These are phyloP conservation scores for Drosophila siamana DNA, from an alignment of 2,888 invertebrate genomes.

Conservation along the genomic window DNA sequence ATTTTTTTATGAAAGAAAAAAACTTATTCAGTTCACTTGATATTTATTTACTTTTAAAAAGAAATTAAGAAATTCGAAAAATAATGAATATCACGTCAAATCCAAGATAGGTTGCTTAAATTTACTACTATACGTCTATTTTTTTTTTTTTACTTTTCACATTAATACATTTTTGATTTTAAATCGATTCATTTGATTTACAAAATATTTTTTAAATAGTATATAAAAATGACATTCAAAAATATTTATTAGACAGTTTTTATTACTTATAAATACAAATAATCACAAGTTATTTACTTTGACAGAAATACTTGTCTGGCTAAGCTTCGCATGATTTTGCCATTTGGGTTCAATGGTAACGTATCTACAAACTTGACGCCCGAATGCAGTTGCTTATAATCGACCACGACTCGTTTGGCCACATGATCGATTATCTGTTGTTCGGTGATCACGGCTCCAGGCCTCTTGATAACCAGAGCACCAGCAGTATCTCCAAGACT, in stretches of 20 bases:
- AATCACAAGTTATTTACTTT: constrained; percentile 14
- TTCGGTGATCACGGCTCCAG: constrained; percentile 49
- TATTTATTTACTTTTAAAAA: too few species aligned
- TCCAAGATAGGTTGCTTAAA: too few species aligned
- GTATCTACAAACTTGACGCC: constrained; percentile 73
- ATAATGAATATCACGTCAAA: too few species aligned
- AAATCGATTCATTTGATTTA: too few species aligned
- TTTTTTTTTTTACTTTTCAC: too few species aligned
- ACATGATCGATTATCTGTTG: constrained; percentile 58
- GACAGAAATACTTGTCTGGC: constrained; percentile 48
- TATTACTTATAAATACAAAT: neutral
- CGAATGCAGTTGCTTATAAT: constrained; percentile 74
- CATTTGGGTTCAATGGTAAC: constrained; percentile 74
- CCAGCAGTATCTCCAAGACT: constrained; percentile 72
- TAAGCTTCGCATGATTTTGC: constrained; percentile 61
- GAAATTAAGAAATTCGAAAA: too few species aligned
- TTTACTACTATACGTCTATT: too few species aligned
- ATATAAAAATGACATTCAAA: neutral
- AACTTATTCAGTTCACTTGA: too few species aligned
- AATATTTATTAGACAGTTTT: neutral
- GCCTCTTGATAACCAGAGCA: constrained; percentile 67
- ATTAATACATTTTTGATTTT: too few species aligned
- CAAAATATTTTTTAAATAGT: too few species aligned
- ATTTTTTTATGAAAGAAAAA: too few species aligned
- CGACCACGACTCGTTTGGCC: constrained; percentile 51